Evolutionary conservation across 2,113 vertebrate species (phyloP).

Genomic region (Paracanthobrama guichenoti): DNA sequence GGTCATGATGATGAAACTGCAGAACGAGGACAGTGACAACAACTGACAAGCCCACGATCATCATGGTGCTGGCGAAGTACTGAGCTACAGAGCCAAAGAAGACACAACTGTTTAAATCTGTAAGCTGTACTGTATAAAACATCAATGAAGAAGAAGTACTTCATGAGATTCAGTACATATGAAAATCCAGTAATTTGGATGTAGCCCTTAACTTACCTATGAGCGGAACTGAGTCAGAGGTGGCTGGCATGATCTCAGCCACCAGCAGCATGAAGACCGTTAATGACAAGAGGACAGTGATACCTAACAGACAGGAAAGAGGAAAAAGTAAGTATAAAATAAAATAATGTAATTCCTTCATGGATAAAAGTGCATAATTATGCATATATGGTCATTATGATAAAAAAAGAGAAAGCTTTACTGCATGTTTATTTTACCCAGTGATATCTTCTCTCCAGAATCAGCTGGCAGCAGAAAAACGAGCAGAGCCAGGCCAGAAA

Average conservation of each 20-base stretch:
- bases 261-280: constrained; percentile 92
- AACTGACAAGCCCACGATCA: constrained; percentile 88
- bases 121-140: background rate
- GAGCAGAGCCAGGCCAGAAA: constrained; percentile 86
- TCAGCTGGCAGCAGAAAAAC: constrained; percentile 90
- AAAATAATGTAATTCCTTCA: background rate
- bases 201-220: constrained; percentile 75
- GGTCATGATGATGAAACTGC: constrained; percentile 90
- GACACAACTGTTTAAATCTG: background rate
- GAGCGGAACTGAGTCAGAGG: constrained; percentile 89
- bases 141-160: background rate
- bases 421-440: constrained; percentile 65
- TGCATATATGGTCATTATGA: background rate
- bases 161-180: constrained; percentile 10
- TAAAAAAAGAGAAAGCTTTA: background rate
- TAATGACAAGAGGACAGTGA: constrained; percentile 89
- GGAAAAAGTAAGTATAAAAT: background rate
- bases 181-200: background rate
- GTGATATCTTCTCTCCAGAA: constrained; percentile 88
- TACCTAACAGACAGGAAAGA: constrained; percentile 71
- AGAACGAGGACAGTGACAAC: constrained; percentile 90
- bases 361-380: background rate
- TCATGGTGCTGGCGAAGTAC: constrained; percentile 91
- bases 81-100: constrained; percentile 74
- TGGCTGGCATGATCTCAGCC: constrained; percentile 92